Evolutionary conservation across 2,113 vertebrate genomes (phyloP), one percentile per base, ranked within the genome.

Genomic region (Dolichallabes microphthalmus): DNA sequence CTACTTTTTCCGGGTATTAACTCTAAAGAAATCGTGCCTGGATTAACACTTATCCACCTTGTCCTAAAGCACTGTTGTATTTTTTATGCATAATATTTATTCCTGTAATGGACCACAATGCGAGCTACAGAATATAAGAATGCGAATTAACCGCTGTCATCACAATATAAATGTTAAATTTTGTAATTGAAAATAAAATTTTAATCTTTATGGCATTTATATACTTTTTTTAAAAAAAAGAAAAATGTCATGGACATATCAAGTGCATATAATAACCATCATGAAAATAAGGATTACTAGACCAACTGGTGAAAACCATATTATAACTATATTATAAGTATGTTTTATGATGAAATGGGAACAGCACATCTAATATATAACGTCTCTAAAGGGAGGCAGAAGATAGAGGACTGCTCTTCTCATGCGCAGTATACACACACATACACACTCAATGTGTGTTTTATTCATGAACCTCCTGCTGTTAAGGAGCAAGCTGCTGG

Each of bases 401-500:
- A 66, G 20, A 30, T 66, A 11, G 63, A 53, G 20, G n/a, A 19
- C 50, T 55, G 58, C 11, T 64, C 8, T n/a, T 53, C 55, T 77
- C 69, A 35, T 68, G 64, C 64, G 53, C 63, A 35, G 25, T 52
- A 71, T 45, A 25, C 75, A 30, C 73, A 53, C 73, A 27, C 73
- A 75, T 19, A 45, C 68, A 45, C 39, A 45, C 69, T 50, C 20
- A 13, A 0, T 53, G 69, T 78, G 84, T 79, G 63, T 88, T 89
- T 88, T 84, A 89, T 89, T 87, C 84, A 86, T 82, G 82, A 79
- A 84, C 64, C 77, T 74, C 57, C 64, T 86, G 64, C 82, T 80
- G 77, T 88, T 85, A 88, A 78, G 83, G 63, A 86, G 30, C 50
- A 52, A 84, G 81, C 82, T 78, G 58, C 68, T 63, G 76, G 83